A percentile compares a stretch with the other conserved stretches of the same genome.
phyloP scores from a whole-genome alignment of 1,140 invertebrate species.

The Galleria mellonella region DNA sequence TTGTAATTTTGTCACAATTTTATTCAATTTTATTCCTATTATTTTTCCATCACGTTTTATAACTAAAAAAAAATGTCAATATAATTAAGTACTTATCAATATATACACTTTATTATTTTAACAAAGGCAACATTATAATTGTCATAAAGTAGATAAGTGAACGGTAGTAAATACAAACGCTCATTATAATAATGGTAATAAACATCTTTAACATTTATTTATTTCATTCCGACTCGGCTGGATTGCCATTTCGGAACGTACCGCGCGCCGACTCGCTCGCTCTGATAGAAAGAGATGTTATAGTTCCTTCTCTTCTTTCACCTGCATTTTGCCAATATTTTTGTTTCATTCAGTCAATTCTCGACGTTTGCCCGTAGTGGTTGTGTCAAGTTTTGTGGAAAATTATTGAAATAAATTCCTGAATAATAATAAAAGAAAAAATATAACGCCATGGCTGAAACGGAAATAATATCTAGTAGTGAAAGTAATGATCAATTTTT shows the following conservation, averaged over 20 bases:
- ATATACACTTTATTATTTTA: too few species aligned
- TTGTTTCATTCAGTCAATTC: conserved; percentile 63
- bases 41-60: too few species aligned
- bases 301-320: conserved; percentile 42
- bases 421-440: conserved; percentile 31
- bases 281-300: conserved; percentile 51
- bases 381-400: conserved; percentile 34
- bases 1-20: too few species aligned
- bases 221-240: conserved; percentile 2
- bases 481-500: conserved; percentile 86
- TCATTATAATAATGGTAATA: too few species aligned
- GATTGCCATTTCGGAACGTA: conserved; percentile 36
- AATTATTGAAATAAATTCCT: conserved; percentile 20
- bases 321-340: conserved; percentile 56
- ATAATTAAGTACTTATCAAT: too few species aligned
- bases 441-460: conserved; percentile 62
- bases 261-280: conserved; percentile 48
- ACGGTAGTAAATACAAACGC: too few species aligned
- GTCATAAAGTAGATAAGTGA: too few species aligned
- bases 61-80: too few species aligned
- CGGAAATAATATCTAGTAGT: conserved; percentile 72
- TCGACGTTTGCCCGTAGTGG: conserved; percentile 34
- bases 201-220: too few species aligned
- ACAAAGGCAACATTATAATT: too few species aligned
- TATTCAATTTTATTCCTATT: too few species aligned